phyloP scores from a whole-genome alignment of 2,888 invertebrate species.

The Diarsia rubi region DNA sequence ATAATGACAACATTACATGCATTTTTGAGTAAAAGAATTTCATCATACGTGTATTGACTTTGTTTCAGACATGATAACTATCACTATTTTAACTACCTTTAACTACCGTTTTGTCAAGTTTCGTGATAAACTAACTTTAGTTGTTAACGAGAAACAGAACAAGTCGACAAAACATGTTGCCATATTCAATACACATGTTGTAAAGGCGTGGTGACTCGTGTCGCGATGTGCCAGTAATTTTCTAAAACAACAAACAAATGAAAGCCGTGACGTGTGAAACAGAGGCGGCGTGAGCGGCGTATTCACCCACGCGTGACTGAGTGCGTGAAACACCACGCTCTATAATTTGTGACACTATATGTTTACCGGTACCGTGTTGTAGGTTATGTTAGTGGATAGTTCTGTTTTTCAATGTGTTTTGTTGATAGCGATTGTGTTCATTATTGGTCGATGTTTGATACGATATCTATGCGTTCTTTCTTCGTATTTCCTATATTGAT shows the following conservation, averaged over 20 bases:
- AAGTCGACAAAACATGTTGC: neutral
- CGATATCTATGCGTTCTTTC: neutral
- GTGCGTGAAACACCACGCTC: slow-evolving; percentile 45
- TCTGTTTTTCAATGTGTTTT: slow-evolving; percentile 20
- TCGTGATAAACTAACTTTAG: neutral
- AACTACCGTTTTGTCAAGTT: neutral
- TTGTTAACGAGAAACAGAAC: neutral
- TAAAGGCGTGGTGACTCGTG: neutral
- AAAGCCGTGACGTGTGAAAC: slow-evolving; percentile 42
- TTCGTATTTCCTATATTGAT: neutral
- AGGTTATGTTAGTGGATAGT: neutral
- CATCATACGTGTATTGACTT: neutral
- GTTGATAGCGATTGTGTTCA: neutral
- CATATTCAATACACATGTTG: neutral
- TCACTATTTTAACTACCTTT: neutral
- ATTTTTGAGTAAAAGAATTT: too few relatives aligned
- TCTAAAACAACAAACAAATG: slow-evolving; percentile 51
- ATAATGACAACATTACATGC: too few relatives aligned
- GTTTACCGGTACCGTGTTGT: slow-evolving; percentile 1
- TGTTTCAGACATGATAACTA: neutral
- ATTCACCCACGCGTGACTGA: slow-evolving; percentile 32
- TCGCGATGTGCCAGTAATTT: slow-evolving; percentile 9
- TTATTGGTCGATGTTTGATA: neutral
- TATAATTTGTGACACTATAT: slow-evolving; percentile 52
- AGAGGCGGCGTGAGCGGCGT: slow-evolving; percentile 33